These are phyloP conservation scores for Thamnophis sirtalis DNA, from an alignment of 2,113 vertebrate species.

Conservation along the genomic window DNA sequence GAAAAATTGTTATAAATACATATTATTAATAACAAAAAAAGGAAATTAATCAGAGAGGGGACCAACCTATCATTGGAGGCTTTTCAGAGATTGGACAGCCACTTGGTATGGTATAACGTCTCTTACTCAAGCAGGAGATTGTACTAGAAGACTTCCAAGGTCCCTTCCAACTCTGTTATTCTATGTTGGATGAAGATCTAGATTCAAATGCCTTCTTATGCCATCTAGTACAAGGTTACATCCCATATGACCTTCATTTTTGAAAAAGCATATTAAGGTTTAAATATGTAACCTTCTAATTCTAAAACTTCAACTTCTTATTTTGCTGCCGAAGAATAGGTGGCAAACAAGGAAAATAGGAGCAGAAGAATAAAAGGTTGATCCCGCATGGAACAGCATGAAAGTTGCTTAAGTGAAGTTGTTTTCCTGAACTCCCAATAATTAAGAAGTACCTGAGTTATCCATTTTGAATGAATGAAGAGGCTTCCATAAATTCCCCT, in stretches of 20 bases:
- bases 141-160: neutral
- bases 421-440: neutral
- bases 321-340: neutral
- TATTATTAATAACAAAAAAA: too few relatives aligned
- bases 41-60: neutral
- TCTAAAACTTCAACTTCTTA: neutral
- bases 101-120: neutral
- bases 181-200: neutral
- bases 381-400: neutral
- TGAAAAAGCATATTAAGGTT: neutral
- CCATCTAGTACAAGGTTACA: neutral
- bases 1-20: too few relatives aligned
- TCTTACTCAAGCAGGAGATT: neutral
- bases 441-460: neutral
- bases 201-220: neutral
- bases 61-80: too few relatives aligned
- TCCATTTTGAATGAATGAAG: neutral
- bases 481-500: neutral
- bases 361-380: neutral
- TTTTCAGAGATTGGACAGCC: too few relatives aligned
- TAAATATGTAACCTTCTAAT: neutral
- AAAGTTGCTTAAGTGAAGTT: neutral
- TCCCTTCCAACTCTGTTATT: neutral
- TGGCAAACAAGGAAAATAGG: neutral
- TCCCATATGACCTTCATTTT: neutral